These are phyloP conservation scores for Fulica atra DNA, from an alignment of 2,113 vertebrate genomes.

Conservation along the genomic window DNA sequence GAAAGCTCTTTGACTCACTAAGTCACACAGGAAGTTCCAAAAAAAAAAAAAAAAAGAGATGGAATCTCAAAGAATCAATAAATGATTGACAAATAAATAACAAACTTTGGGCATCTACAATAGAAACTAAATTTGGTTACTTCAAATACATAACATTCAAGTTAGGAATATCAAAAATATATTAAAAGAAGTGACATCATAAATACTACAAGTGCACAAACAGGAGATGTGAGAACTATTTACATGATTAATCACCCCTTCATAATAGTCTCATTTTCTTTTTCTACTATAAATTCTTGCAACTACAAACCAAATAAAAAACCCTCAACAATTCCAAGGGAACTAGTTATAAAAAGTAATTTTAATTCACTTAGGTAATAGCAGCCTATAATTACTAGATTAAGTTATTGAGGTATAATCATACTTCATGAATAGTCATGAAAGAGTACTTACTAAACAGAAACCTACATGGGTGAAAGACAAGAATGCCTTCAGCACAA, in stretches of 20 bases:
- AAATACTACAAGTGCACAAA: not conserved
- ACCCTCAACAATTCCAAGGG: not conserved
- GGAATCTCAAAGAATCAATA: not conserved
- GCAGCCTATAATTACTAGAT: not conserved
- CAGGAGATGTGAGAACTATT: not conserved
- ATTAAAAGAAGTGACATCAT: not conserved
- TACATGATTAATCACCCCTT: not conserved
- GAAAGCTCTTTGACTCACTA: conserved; percentile 52
- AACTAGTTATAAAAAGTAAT: not conserved
- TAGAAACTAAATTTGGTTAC: not conserved
- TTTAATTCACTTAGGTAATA: not conserved
- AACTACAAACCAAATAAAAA: not conserved
- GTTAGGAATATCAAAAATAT: not conserved
- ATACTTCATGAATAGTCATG: not conserved
- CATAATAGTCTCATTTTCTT: not conserved
- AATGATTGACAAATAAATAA: not conserved
- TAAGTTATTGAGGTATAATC: not conserved
- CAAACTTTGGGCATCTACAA: not conserved
- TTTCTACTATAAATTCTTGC: not conserved
- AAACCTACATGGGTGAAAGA: not conserved
- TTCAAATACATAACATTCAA: not conserved
- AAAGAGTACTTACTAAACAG: not conserved
- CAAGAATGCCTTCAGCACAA: conserved; percentile 30
- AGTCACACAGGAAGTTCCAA: not conserved
- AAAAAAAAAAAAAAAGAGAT: not conserved